Base-by-base conservation (phyloP, 2,888 invertebrate species). In the Alviniconcha strummeri region DNA sequence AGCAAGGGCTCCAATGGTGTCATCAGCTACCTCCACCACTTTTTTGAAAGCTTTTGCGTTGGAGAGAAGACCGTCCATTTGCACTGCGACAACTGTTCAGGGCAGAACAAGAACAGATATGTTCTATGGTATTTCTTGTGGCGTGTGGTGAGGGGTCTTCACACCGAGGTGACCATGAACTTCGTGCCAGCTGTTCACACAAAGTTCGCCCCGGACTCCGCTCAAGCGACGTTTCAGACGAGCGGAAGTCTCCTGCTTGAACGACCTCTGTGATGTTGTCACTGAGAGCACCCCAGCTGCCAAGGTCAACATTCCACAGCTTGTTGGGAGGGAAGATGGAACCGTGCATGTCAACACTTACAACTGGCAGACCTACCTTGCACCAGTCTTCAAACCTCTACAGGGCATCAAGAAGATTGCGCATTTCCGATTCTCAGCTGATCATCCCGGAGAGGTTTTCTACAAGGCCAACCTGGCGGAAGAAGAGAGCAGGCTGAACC, bases 121-220 rank as follows among this genome's bases (percentile, higher is more conserved):
- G 72, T 87, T 36, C 13, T 87, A 67, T 77, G 74, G 80, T 87
- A 87, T 60, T 60, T 84, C 0, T 17, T 60, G 15, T 86, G 85
- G 86, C 55, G 85, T 9, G 77, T 81, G 5, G 19, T 78, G 17
- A 84, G 17, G n/a, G 80, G 85, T 7, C 85, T 72, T 15, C 85
- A 86, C 78, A 36, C 56, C 13, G 60, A 77, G 4, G 67, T 85
- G 17, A 72, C 75, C 8, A 15, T 82, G 8, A 81, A 74, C 77
- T 85, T 84, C 74, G 19, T 87, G 64, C 75, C 80, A 36, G 56
- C 83, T 13, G 85, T 84, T 2, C 87, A 87, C 77, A 86, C 87
- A 17, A 86, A 86, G 60, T 86, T 87, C 81, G 84, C 85, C 8
- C 86, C 87, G 11, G 86, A 86, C 78, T 84, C 75, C 85, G n/a